Percentiles rank a stretch among this genome's conserved stretches.
These are phyloP conservation scores for Parnassius apollo DNA, from an alignment of 2,888 invertebrate genomes.

Conservation along the genomic window DNA sequence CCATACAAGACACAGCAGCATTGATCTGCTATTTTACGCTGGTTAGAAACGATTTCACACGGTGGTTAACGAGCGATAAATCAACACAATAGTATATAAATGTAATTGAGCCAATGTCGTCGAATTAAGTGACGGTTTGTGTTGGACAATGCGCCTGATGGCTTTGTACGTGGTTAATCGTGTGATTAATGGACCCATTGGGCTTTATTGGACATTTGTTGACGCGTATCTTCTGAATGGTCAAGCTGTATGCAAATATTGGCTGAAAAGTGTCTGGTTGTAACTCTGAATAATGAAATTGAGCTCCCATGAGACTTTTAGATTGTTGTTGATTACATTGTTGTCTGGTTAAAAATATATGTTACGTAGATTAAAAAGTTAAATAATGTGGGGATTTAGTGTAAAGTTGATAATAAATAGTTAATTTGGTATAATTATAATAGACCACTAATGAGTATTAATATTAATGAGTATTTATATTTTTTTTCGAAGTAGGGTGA, in stretches of 20 bases:
- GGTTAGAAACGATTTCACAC: slow-evolving; percentile 28
- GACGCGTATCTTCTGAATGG: slow-evolving; percentile 8
- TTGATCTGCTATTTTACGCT: too few species aligned
- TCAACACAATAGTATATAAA: slow-evolving; percentile 14
- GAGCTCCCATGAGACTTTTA: slow-evolving; percentile 12
- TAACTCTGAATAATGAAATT: slow-evolving; percentile 1
- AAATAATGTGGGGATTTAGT: neutral
- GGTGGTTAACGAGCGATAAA: slow-evolving; percentile 24
- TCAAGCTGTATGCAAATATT: slow-evolving; percentile 6
- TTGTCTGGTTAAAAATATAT: too few species aligned
- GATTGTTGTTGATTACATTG: neutral
- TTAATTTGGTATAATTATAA: neutral
- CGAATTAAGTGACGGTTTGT: slow-evolving; percentile 30
- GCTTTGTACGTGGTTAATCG: slow-evolving; percentile 20
- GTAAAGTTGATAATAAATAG: neutral
- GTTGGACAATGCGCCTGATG: slow-evolving; percentile 10
- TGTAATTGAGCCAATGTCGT: slow-evolving; percentile 26
- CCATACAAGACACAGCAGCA: too few species aligned
- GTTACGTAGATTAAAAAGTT: too few species aligned
- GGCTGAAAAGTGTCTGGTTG: neutral
- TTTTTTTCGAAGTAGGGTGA: too few species aligned
- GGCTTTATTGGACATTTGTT: slow-evolving; percentile 15
- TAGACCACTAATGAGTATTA: too few species aligned
- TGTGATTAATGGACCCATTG: slow-evolving; percentile 22
- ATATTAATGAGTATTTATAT: too few species aligned